Base-by-base conservation (phyloP, 2,888 invertebrate species). In the Drosophila paucipuncta region DNA sequence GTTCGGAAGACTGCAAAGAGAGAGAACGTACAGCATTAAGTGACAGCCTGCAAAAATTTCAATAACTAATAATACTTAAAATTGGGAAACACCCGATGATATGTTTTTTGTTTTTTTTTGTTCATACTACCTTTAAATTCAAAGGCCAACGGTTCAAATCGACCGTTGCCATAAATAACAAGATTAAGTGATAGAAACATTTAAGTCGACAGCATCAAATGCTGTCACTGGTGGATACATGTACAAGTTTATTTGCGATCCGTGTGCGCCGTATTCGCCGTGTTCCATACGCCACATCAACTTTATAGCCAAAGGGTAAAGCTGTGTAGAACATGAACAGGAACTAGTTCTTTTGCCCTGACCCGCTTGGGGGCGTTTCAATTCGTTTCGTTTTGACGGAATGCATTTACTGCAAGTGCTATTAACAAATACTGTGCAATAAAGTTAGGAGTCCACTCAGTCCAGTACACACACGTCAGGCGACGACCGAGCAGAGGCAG, bases 371-470 rank as follows among this genome's bases (percentile, higher is more conserved):
- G 41, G 41, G 31, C 41, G 22, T 41, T 30, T 28, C 57, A 25
- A 28, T 28, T 25, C 54, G 54, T 39, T 37, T 37, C 37, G 39
- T 53, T 16, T 54, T 43, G 43, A 41, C 31, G 72, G 64, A 82
- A 76, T 80, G 80, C 83, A 80, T 68, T 80, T 64, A 80, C 75
- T 79, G 83, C 83, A 80, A 82, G 76, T 82, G 80, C 66, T 83
- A 81, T 83, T 83, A 83, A 83, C 83, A 69, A 83, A 83, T 77
- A 80, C 68, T 64, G 68, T 53, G 73, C 73, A 47, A 76, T 73
- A 76, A 83, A 83, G 62, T 70, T 73, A 68, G 53, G 37, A 62
- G 35, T 39, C 58, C 25, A 37, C 39, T 61, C 50, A 28, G 25
- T 50, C 16, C 28, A 50, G 22, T 47, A 50, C 28, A 50, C 49